Conservation (phyloP, 2,888 invertebrate species). For the Oxycera nigricornis region DNA sequence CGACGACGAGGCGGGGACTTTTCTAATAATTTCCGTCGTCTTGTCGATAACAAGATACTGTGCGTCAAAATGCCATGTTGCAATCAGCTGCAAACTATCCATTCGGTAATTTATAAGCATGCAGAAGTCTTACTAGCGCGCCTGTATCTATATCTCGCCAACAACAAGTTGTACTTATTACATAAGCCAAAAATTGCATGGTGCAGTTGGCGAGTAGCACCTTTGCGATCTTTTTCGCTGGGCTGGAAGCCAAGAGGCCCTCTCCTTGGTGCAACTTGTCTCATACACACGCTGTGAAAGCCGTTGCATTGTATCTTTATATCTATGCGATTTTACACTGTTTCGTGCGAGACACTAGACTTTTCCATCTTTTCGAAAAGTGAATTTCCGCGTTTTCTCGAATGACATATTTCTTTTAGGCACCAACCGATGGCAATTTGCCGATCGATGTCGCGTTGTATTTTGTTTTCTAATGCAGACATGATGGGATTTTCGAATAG, state of each 20-base stretch:
- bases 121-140: conserved; percentile 3
- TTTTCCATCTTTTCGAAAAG: conserved; percentile 10
- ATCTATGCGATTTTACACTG: not conserved
- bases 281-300: conserved; percentile 19
- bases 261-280: not conserved
- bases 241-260: not conserved
- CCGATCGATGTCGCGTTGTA: not conserved
- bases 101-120: conserved; percentile 15
- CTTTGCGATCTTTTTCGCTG: conserved; percentile 17
- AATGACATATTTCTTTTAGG: not conserved
- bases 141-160: not conserved
- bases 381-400: conserved; percentile 11
- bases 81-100: conserved; percentile 16
- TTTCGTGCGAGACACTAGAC: not conserved
- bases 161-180: conserved; percentile 19
- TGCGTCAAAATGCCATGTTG: conserved; percentile 12
- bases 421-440: not conserved
- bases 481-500: not conserved
- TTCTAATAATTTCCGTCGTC: conserved; percentile 34
- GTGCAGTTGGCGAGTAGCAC: conserved; percentile 4
- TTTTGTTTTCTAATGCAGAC: not conserved
- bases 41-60: conserved; percentile 17
- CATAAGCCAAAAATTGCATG: conserved; percentile 18
- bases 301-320: conserved; percentile 3
- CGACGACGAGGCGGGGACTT: conserved; percentile 11